Conservation (phyloP, 2,113 vertebrate genomes). For the Ptilorrhoa leucosticta region DNA sequence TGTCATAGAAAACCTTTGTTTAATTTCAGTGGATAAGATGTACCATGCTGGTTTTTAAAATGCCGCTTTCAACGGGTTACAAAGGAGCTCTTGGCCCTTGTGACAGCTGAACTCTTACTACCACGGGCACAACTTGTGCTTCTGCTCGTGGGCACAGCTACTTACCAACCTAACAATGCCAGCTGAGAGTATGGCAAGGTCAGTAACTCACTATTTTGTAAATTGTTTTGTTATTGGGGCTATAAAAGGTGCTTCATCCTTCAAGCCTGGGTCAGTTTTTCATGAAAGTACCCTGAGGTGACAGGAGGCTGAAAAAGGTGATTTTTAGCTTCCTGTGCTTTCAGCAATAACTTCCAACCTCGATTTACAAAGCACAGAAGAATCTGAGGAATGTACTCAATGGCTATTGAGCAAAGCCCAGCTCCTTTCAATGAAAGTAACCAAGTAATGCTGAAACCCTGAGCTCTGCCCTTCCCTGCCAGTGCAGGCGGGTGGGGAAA, state of each 20-base stretch:
- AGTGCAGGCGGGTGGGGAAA: not conserved
- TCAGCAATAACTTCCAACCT: not conserved
- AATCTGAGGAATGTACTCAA: constrained; percentile 9
- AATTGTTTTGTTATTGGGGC: not conserved
- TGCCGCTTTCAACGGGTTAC: fast-evolving
- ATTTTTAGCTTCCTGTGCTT: constrained; percentile 44
- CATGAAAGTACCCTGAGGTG: not conserved
- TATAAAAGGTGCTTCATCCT: not conserved
- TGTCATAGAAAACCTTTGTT: not conserved
- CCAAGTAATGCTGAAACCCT: not conserved
- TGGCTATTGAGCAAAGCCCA: not conserved
- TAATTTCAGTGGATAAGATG: not conserved
- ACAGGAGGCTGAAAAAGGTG: not conserved
- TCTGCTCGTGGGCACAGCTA: not conserved
- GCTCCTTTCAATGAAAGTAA: not conserved
- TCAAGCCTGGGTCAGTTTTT: not conserved
- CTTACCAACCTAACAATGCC: not conserved
- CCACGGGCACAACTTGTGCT: not conserved
- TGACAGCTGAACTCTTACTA: not conserved
- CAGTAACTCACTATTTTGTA: not conserved
- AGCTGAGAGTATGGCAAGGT: not conserved
- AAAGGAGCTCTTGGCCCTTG: not conserved
- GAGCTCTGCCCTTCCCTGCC: not conserved
- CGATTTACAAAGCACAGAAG: not conserved
- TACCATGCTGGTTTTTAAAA: not conserved